Base-by-base conservation (phyloP, 2,888 invertebrate species). In the Megalurothrips usitatus region DNA sequence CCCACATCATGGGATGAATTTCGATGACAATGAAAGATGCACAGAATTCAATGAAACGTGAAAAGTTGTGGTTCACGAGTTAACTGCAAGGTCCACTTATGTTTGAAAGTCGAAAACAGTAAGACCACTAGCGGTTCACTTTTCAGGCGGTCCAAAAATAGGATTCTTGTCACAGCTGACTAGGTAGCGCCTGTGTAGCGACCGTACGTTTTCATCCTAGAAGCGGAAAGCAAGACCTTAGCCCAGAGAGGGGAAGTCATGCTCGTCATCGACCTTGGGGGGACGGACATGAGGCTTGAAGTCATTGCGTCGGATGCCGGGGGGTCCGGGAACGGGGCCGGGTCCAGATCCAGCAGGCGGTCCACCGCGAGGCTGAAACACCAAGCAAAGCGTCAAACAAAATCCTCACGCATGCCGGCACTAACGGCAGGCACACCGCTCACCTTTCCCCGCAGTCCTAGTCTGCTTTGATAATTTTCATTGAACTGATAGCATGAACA, bases 181-280 rank as follows among this genome's bases (percentile, higher is more conserved):
- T 75, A 75, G 68, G 23, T n/a, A 75, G 23, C 68, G 23, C 23
- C 23, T 26, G 23, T 75, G 68, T 75, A 75, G 68, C 26, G 68
- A 75, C 68, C 68, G 12, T 23, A 75, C 68, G 68, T 75, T 75
- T 75, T 75, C 68, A 75, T 75, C 68, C 68, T 75, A 75, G 68
- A 75, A 75, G 68, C 68, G 68, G 68, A 75, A 75, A 75, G 58
- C 58, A n/a, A 75, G 68, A 26, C 68, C 68, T 75, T 94, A 95
- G 88, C 95, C 94, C 87, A 97, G 92, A 87, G 96, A 95, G 85
- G 97, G 97, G 89, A 98, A 97, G 89, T 97, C 97, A 88, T 94
- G 94, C 90, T 96, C 96, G 89, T 97, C 97, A 87, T 97, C 96
- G 84, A 98, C 96, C 88, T 96, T 96, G 28, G 97, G 96, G 11